Conservation (phyloP, 1,140 invertebrate genomes). For the Frieseomelitta varia region DNA sequence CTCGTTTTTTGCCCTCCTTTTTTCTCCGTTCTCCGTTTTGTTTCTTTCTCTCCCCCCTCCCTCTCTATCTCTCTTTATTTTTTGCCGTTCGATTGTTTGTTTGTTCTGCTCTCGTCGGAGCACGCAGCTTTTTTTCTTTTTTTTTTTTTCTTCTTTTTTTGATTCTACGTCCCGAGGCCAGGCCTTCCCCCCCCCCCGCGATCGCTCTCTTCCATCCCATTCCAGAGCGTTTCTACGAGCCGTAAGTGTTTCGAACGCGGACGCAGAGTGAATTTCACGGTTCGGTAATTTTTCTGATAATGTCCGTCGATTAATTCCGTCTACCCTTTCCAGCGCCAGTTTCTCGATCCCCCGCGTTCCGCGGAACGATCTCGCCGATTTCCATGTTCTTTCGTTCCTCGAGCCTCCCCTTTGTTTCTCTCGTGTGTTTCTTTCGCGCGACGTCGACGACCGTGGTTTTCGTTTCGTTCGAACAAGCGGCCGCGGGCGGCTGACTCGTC, state of each 20-base stretch:
- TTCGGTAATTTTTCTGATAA: conserved; percentile 62
- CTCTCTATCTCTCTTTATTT: neutral
- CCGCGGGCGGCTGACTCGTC: too few species aligned
- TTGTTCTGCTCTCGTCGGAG: conserved; percentile 15
- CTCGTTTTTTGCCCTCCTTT: conserved; percentile 22
- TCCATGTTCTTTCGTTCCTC: conserved; percentile 20
- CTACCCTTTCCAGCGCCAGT: too few species aligned
- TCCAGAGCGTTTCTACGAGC: conserved; percentile 57
- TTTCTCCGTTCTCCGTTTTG: neutral
- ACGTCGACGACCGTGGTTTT: conserved; percentile 7
- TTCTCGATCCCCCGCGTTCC: neutral
- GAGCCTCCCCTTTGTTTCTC: too few species aligned
- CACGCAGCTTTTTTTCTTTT: conserved; percentile 28
- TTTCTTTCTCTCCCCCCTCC: too few species aligned
- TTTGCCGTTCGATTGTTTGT: neutral
- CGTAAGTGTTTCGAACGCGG: conserved; percentile 57
- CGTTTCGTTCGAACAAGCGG: neutral
- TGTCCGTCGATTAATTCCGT: conserved; percentile 56
- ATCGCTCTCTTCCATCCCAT: conserved; percentile 28
- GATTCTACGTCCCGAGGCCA: neutral
- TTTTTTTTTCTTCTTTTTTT: too few species aligned
- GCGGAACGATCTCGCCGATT: neutral
- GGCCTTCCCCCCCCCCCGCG: neutral
- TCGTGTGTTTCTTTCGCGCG: neutral
- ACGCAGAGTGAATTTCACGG: conserved; percentile 59